Conservation (phyloP, 2,797 vertebrate species). For the Myotis pilosus region DNA sequence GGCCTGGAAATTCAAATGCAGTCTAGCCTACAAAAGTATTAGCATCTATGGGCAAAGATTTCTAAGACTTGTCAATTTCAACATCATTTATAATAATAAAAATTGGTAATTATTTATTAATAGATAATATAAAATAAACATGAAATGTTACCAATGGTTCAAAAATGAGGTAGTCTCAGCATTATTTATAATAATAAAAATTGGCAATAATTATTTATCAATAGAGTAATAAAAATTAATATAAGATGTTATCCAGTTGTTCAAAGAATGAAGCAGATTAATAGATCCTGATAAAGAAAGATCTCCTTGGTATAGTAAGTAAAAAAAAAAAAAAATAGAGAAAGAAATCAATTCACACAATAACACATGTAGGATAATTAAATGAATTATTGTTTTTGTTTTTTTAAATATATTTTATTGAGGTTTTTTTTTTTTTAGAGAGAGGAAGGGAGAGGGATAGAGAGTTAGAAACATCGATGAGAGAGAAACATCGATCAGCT, state of each 20-base stretch:
- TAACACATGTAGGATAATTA: background rate
- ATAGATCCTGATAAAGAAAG: background rate
- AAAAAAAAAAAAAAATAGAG: background rate
- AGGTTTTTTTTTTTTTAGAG: too few relatives aligned
- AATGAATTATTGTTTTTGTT: background rate
- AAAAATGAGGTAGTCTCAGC: background rate
- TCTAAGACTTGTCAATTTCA: background rate
- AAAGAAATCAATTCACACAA: background rate
- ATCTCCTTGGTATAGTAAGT: background rate
- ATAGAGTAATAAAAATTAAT: background rate
- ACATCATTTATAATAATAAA: background rate
- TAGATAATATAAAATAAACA: background rate
- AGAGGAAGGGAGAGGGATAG: too few relatives aligned
- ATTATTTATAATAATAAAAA: background rate
- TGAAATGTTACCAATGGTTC: background rate
- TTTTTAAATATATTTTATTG: too few relatives aligned
- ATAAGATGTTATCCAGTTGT: background rate
- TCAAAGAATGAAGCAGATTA: background rate
- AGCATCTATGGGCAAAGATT: background rate
- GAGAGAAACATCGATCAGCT: too few relatives aligned
- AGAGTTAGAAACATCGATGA: too few relatives aligned
- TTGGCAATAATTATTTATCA: background rate
- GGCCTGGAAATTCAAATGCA: background rate
- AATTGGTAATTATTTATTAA: background rate
- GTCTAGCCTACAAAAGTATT: background rate